phyloP scores from a whole-genome alignment of 2,113 vertebrate genomes.

The Tor tambroides region DNA sequence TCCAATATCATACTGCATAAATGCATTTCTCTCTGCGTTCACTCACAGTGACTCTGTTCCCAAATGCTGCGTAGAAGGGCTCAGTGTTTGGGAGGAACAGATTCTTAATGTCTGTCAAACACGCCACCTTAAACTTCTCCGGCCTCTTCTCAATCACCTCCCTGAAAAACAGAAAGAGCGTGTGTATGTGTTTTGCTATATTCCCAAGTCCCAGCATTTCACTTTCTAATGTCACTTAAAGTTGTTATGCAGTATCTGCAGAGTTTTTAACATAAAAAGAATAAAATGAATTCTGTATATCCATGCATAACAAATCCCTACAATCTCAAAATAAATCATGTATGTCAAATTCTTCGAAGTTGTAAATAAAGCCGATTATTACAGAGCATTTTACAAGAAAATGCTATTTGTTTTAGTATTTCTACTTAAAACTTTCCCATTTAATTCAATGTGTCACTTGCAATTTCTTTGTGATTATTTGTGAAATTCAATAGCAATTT shows the following conservation, averaged over 20 bases:
- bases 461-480: too few species aligned
- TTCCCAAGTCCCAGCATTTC: neutral
- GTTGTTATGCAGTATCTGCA: neutral
- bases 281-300: neutral
- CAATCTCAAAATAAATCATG: neutral
- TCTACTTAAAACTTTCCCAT: too few species aligned
- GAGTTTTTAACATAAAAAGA: neutral
- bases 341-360: neutral
- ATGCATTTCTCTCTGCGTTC: constrained; percentile 1
- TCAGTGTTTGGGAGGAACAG: constrained; percentile 91
- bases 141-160: constrained; percentile 99
- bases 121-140: constrained; percentile 98
- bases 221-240: neutral
- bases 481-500: too few species aligned
- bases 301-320: neutral
- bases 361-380: too few species aligned
- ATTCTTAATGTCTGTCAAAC: constrained; percentile 94
- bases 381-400: too few species aligned
- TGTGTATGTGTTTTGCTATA: neutral
- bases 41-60: constrained; percentile 93
- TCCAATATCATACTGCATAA: neutral
- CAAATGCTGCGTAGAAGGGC: constrained; percentile 97
- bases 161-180: constrained; percentile 68
- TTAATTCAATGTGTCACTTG: neutral
- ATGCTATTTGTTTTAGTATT: too few species aligned